Evolutionary conservation across 2,113 vertebrate species (phyloP).

Genomic region (Cephalopterus ornatus): DNA sequence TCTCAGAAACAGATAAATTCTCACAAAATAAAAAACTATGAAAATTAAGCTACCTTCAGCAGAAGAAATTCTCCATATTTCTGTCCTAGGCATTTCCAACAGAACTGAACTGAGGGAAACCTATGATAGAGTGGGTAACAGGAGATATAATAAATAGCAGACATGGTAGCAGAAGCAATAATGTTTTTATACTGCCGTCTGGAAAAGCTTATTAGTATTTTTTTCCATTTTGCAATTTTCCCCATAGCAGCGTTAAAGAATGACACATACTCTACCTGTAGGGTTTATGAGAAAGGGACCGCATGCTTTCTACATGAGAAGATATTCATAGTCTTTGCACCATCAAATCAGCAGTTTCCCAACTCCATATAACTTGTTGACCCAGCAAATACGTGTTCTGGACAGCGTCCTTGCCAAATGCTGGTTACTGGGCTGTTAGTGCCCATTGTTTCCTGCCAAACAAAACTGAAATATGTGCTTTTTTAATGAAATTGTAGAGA

Average conservation of each 20-base stretch:
- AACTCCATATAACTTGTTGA: conserved; percentile 30
- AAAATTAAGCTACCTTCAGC: neutral
- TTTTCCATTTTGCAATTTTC: conserved; percentile 67
- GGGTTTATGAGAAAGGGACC: conserved; percentile 44
- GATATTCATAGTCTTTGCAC: conserved; percentile 24
- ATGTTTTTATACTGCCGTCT: conserved; percentile 55
- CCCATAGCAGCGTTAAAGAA: conserved; percentile 9
- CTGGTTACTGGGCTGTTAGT: neutral
- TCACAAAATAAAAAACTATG: neutral
- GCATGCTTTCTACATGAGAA: conserved; percentile 56
- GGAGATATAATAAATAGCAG: conserved; percentile 58
- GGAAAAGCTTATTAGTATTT: conserved; percentile 64
- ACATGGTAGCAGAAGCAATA: conserved; percentile 51
- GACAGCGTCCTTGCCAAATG: conserved; percentile 18
- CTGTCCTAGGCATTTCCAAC: neutral
- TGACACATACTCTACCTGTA: conserved; percentile 58
- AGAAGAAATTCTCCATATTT: neutral
- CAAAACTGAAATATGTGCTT: conserved; percentile 29
- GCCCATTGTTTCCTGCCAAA: conserved; percentile 57
- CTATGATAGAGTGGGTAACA: neutral
- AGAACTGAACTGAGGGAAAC: neutral
- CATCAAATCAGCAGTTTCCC: conserved; percentile 36
- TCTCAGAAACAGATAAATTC: neutral
- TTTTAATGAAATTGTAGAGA: conserved; percentile 37
- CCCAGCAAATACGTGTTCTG: conserved; percentile 32